phyloP scores from a whole-genome alignment of 2,113 vertebrate species.

The Atherinomorus stipes region DNA sequence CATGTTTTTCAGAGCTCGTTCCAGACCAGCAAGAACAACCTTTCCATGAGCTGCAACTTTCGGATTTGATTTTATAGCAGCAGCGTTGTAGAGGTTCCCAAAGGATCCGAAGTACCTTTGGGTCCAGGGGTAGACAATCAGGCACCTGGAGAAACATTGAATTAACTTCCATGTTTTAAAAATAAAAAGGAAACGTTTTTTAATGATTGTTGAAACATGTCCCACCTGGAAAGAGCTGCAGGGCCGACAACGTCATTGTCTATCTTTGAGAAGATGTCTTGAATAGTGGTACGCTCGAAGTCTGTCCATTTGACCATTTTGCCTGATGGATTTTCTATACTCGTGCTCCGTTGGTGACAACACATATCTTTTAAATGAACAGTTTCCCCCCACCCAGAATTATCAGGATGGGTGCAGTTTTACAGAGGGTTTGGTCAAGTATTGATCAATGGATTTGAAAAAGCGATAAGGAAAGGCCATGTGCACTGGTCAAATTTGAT shows the following conservation, averaged over 20 bases:
- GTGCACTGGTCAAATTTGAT: background rate
- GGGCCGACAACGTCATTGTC: constrained; percentile 51
- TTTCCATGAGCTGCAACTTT: constrained; percentile 81
- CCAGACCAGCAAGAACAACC: constrained; percentile 79
- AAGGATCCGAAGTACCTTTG: constrained; percentile 79
- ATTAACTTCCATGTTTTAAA: too few relatives aligned
- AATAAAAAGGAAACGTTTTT: too few relatives aligned
- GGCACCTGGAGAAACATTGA: constrained; percentile 48
- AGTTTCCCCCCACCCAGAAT: constrained; percentile 7
- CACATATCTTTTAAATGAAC: constrained; percentile 20
- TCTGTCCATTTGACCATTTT: constrained; percentile 79
- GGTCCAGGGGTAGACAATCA: constrained; percentile 89
- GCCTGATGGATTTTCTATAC: background rate
- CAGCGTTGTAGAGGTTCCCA: constrained; percentile 85
- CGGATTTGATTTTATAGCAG: constrained; percentile 77
- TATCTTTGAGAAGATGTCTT: constrained; percentile 64
- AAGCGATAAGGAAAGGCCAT: background rate
- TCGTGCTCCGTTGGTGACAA: background rate
- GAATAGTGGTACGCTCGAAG: constrained; percentile 66
- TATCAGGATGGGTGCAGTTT: constrained; percentile 30
- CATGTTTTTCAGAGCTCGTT: constrained; percentile 81
- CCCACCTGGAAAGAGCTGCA: constrained; percentile 47
- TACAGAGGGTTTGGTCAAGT: background rate
- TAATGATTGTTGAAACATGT: too few relatives aligned
- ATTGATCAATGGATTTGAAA: background rate